phyloP scores from a whole-genome alignment of 2,113 vertebrate genomes.

The Bubo scandiacus region DNA sequence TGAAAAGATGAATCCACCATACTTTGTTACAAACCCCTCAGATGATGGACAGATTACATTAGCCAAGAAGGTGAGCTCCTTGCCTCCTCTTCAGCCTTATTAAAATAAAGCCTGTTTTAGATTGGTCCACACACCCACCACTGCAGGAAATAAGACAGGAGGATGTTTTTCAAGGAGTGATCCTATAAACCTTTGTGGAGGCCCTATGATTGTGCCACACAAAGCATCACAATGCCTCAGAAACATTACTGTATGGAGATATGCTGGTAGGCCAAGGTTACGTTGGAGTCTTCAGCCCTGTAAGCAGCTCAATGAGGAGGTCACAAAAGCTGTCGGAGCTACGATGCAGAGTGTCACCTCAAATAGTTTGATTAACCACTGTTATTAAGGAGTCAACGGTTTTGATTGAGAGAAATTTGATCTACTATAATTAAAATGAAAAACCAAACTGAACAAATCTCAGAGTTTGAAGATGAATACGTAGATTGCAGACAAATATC shows the following conservation, averaged over 20 bases:
- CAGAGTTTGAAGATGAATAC: background rate
- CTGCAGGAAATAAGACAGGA: background rate
- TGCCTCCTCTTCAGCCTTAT: background rate
- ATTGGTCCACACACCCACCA: background rate
- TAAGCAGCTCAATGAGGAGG: background rate
- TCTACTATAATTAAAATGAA: background rate
- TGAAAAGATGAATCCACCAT: background rate
- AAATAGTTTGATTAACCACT: background rate
- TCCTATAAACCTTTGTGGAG: background rate
- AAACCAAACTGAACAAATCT: background rate
- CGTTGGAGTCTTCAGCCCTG: background rate
- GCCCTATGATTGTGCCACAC: background rate
- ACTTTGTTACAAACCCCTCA: background rate
- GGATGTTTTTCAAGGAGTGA: background rate
- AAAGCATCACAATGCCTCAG: background rate
- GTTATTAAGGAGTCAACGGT: background rate
- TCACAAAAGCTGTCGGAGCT: background rate
- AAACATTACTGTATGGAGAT: rapidly evolving
- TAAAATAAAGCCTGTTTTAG: background rate
- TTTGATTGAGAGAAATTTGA: background rate
- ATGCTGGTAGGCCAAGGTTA: background rate
- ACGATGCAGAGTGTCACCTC: no score
- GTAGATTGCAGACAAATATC: background rate
- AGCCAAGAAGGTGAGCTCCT: background rate
- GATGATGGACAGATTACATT: background rate